Base-by-base conservation (phyloP, 1,140 invertebrate genomes). In the Wiebesia pumilae region DNA sequence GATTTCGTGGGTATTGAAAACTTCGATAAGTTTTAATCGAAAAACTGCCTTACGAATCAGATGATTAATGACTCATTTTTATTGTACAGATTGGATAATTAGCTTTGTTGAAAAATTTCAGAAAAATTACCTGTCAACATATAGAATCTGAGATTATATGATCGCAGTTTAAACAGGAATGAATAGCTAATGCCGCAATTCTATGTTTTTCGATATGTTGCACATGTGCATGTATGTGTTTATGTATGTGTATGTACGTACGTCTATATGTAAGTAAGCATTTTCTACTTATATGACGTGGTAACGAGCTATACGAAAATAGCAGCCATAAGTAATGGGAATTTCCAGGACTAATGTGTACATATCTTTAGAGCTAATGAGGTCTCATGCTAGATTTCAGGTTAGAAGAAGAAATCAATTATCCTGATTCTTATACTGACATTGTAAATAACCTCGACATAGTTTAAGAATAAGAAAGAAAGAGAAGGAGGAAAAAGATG, bases 381-480 rank as follows among this genome's bases (percentile, higher is more conserved):
- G 21, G n/a, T 51, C 67, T 73, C n/a, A 6, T 38, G 27, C 30
- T 21, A 73, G 16, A 83, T 73, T 83, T 19, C 16, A 71, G 12
- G 27, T 14, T 73, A 73, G 24, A 73, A 27, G 19, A 73, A 51
- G 2, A 16, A 58, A 27, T 62, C 35, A 24, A 1, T 2, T 58
- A 24, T 38, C 21, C 21, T n/a, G 27, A 43, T 14, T 35, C 12
- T 2, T 58, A 24, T 38, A 35, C 21, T n/a, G 27, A 43, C n/a
- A 69, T 69, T 84, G 83, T 84, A 84, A 85, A 85, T 85, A 85
- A 35, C 33, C 40, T 40, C 40, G 40, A 47, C 27, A 47, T 82
- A 67, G 35, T 40, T 65, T 81, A 65, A 65, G 65, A 30, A 21
- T 67, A 82, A 19, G 35, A 47, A 30, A 43, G 14, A 21, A 62